phyloP scores from a whole-genome alignment of 2,888 invertebrate species.

The Nymphalis urticae region DNA sequence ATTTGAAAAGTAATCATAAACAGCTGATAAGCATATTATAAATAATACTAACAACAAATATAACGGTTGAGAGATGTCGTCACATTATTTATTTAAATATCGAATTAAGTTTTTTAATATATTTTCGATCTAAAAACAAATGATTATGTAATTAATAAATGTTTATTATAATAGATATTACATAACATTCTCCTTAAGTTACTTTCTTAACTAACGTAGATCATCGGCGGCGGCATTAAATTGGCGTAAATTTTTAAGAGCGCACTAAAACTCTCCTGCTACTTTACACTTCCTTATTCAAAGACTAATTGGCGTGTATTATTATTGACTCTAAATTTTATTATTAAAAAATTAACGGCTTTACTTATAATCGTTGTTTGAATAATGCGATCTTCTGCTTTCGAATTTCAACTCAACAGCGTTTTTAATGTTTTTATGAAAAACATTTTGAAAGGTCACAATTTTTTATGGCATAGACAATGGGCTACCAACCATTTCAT shows the following conservation, averaged over 20 bases:
- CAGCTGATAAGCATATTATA: too few relatives aligned
- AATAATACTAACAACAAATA: too few relatives aligned
- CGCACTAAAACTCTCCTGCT: constrained; percentile 28
- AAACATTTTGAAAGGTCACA: too few relatives aligned
- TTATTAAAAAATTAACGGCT: background rate
- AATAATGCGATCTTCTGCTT: too few relatives aligned
- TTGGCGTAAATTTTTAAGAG: constrained; percentile 38
- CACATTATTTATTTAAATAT: too few relatives aligned
- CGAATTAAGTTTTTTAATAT: too few relatives aligned
- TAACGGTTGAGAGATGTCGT: too few relatives aligned
- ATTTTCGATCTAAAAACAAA: background rate
- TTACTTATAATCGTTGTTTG: background rate
- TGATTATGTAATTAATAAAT: background rate
- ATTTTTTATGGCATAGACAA: too few relatives aligned
- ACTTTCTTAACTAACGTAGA: constrained; percentile 32
- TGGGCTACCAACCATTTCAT: too few relatives aligned
- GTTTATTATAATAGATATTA: background rate
- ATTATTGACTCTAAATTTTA: background rate
- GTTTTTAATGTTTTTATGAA: too few relatives aligned
- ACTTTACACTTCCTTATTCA: constrained; percentile 29
- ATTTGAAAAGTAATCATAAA: too few relatives aligned
- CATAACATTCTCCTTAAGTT: constrained; percentile 34
- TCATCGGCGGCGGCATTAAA: constrained; percentile 24
- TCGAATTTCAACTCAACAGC: too few relatives aligned
- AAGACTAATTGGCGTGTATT: constrained; percentile 4